Percentiles rank a stretch among this genome's conserved stretches.
Evolutionary conservation across 2,113 vertebrate genomes (phyloP).

Genomic region (Phylloscopus trochilus): DNA sequence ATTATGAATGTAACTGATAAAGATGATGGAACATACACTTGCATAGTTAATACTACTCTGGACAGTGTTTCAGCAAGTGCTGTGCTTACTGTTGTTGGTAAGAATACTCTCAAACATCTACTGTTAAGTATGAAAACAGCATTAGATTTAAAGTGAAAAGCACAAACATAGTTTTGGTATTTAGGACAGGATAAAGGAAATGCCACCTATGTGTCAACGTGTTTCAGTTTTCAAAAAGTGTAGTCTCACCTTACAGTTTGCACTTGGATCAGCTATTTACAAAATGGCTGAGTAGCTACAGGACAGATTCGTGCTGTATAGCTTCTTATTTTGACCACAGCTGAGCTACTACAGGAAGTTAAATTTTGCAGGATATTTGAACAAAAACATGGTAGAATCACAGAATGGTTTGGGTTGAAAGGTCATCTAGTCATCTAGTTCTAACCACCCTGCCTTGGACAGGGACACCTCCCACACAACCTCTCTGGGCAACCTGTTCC

Average conservation of each 20-base stretch:
- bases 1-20: conserved; percentile 83
- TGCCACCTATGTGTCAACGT: neutral
- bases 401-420: neutral
- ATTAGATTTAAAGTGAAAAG: neutral
- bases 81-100: conserved; percentile 92
- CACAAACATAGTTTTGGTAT: neutral
- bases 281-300: neutral
- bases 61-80: conserved; percentile 91
- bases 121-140: neutral
- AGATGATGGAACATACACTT: conserved; percentile 90
- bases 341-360: neutral
- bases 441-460: neutral
- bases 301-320: neutral
- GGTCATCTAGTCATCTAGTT: neutral
- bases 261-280: neutral
- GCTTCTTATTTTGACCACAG: neutral
- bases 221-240: neutral
- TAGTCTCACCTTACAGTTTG: neutral
- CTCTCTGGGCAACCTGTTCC: neutral
- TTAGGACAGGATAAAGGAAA: neutral
- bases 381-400: neutral
- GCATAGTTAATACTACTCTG: conserved; percentile 90
- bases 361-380: neutral
- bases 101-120: conserved; percentile 50
- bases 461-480: neutral